These are phyloP conservation scores for Anolis carolinensis DNA, from an alignment of 2,113 vertebrate species.

Conservation along the genomic window DNA sequence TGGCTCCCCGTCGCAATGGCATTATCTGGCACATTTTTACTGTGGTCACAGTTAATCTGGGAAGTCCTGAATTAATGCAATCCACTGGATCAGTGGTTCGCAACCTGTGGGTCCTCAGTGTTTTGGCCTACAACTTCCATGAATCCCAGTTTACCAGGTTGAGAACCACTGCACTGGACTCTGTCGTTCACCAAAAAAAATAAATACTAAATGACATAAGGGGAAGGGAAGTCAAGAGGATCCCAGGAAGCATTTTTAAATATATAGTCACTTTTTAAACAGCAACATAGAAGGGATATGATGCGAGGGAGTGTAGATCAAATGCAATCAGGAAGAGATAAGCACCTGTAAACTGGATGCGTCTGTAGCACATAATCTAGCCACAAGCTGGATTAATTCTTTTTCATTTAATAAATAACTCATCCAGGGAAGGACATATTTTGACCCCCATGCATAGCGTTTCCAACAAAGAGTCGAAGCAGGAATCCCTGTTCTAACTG, in stretches of 20 bases:
- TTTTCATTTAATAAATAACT: slow-evolving; percentile 26
- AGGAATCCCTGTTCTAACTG: not conserved
- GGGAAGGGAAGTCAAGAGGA: not conserved
- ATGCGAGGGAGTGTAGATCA: not conserved
- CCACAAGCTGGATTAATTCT: not conserved
- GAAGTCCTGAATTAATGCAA: not conserved
- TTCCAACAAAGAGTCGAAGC: slow-evolving; percentile 13
- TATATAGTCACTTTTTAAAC: not conserved
- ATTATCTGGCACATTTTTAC: not conserved
- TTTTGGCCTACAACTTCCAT: no score
- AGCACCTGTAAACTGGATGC: not conserved
- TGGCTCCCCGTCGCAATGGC: not conserved
- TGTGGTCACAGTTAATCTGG: not conserved
- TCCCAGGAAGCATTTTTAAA: not conserved
- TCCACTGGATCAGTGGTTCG: not conserved
- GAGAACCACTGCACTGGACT: no score
- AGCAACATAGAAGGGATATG: not conserved
- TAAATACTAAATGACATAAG: not conserved
- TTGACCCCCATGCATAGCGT: not conserved
- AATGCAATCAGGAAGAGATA: not conserved
- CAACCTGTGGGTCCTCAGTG: no score
- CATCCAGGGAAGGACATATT: not conserved
- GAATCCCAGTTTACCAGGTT: no score
- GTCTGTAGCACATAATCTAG: slow-evolving; percentile 12
- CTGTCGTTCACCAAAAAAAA: not conserved